Evolutionary conservation across 1,140 invertebrate species (phyloP).

Genomic region (Drosophila micromelanica): DNA sequence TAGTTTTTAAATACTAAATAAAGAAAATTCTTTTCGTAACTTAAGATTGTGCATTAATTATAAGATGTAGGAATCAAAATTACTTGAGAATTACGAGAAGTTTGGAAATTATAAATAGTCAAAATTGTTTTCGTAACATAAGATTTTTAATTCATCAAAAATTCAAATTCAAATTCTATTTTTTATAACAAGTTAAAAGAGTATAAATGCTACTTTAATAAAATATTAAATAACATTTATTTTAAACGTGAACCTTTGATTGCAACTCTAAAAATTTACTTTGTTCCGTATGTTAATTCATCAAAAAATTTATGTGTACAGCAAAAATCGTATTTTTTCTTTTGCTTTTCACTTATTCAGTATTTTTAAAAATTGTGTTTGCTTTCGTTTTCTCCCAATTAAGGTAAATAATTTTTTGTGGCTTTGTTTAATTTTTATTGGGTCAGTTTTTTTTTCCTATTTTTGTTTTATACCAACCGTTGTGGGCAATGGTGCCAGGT

Average conservation of each 20-base stretch:
- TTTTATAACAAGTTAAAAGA: too few relatives aligned
- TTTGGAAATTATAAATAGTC: too few relatives aligned
- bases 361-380: background rate
- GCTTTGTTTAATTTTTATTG: background rate
- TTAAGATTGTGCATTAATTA: too few relatives aligned
- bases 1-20: conserved; percentile 10
- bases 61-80: too few relatives aligned
- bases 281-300: background rate
- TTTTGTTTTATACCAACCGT: conserved; percentile 93
- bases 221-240: too few relatives aligned
- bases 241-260: too few relatives aligned
- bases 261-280: background rate
- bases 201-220: too few relatives aligned
- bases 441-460: background rate
- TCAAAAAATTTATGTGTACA: background rate
- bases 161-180: too few relatives aligned
- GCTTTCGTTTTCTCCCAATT: background rate
- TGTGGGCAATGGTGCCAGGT: conserved; percentile 94
- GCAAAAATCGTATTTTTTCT: background rate
- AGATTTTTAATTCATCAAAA: too few relatives aligned
- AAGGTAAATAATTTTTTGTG: background rate
- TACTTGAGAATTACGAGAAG: too few relatives aligned
- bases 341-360: background rate
- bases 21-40: too few relatives aligned
- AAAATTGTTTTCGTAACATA: too few relatives aligned